Evolutionary conservation across 1,140 invertebrate species (phyloP), one percentile per base, ranked within the genome.

Genomic region (Orius insidiosus): DNA sequence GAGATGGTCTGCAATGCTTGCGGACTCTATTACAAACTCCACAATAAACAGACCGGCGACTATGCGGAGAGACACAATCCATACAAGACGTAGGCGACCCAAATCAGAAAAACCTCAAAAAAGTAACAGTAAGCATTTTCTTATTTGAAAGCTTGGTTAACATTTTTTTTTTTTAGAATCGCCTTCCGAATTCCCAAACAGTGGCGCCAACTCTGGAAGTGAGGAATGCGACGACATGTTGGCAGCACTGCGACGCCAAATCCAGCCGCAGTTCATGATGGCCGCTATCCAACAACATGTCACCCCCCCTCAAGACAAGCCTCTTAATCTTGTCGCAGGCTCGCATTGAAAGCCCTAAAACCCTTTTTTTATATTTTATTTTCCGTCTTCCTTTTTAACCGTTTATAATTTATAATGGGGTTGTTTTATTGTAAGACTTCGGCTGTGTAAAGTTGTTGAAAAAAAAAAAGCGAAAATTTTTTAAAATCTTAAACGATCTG

Each of bases 11-110:
- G 88, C 64, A 94, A 94, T 64, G 88, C 64, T n/a, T n/a, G n/a
- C n/a, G n/a, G n/a, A n/a, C n/a, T n/a, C n/a, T n/a, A n/a, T n/a
- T n/a, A n/a, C n/a, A 93, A 93, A 66, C 67, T 94, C 48, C 89
- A 95, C 63, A 80, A 84, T 93, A 47, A 84, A 84, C 62, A 69
- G 87, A 47, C 93, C 93, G 5, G 73, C 88, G 50, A 85, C 89
- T 18, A 96, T 97, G 90, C 74, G 90, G 56, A 85, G 94, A 58
- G 92, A 96, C 59, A 92, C 88, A 6, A 96, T 97, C 60, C 92
- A 96, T 64, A 96, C 90, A 11, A 68, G 93, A 51, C 85, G 93
- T 64, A 74, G 93, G 54, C 78, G 92, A 58, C 87, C 87, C 3
- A 79, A 84, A 55, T 72, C 74, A 54, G 70, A 65, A 44, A 66